These are phyloP conservation scores for Garra rufa DNA, from an alignment of 2,113 vertebrate genomes.

Conservation along the genomic window DNA sequence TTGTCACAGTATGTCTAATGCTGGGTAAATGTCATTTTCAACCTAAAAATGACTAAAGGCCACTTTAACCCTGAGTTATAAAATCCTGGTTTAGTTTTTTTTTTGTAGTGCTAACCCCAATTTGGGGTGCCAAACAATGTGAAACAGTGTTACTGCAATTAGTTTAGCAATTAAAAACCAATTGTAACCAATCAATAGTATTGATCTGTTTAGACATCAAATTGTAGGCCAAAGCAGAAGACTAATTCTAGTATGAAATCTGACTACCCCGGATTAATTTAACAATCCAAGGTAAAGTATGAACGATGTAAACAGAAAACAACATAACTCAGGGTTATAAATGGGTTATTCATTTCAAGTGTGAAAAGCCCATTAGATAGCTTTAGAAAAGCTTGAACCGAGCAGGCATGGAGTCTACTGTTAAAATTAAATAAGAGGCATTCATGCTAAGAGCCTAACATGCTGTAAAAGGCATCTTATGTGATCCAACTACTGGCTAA, in stretches of 20 bases:
- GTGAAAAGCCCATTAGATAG: slow-evolving; percentile 10
- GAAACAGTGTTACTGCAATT: no score
- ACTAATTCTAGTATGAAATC: neutral
- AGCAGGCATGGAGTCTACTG: neutral
- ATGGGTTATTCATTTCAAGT: neutral
- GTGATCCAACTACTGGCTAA: neutral
- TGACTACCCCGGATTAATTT: neutral
- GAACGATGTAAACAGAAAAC: neutral
- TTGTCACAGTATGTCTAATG: slow-evolving; percentile 2
- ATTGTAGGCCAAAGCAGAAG: no score
- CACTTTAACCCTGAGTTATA: neutral
- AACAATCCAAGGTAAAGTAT: neutral
- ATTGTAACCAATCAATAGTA: neutral
- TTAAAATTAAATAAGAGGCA: neutral
- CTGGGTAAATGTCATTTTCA: neutral
- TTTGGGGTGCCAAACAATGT: no score
- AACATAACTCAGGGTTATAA: neutral
- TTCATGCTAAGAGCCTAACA: neutral
- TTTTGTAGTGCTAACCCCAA: no score
- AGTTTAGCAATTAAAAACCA: no score
- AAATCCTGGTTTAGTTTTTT: neutral
- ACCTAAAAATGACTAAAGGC: neutral
- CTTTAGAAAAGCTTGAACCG: neutral
- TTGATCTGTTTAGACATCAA: neutral
- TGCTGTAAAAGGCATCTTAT: neutral